A percentile compares a stretch with the other conserved stretches of the same genome.
phyloP scores from a whole-genome alignment of 2,888 invertebrate genomes.

The Morinoia aosen region DNA sequence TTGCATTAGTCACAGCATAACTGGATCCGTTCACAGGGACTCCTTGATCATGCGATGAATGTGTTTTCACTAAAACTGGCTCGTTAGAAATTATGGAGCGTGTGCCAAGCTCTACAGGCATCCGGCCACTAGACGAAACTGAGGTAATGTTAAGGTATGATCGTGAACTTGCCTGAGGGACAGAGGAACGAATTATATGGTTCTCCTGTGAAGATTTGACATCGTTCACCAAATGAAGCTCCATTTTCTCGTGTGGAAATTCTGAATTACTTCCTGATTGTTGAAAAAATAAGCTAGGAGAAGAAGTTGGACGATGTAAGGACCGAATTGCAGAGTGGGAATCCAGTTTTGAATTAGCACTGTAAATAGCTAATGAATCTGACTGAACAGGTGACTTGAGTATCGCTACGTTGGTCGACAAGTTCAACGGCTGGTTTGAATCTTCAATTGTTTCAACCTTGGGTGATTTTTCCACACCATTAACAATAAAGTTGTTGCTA shows the following conservation, averaged over 20 bases:
- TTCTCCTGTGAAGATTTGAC: neutral
- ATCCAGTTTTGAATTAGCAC: neutral
- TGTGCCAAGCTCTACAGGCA: neutral
- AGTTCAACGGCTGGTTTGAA: slow-evolving; percentile 65
- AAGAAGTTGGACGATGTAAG: neutral
- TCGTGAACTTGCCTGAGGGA: neutral
- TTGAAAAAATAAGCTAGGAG: neutral
- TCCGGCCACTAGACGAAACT: neutral
- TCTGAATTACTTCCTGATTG: neutral
- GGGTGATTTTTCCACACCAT: neutral
- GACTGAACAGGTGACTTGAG: neutral
- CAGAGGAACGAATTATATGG: neutral
- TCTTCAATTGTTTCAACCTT: slow-evolving; percentile 48
- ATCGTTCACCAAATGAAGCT: slow-evolving; percentile 7
- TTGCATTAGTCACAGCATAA: neutral
- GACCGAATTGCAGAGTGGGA: neutral
- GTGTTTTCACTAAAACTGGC: neutral
- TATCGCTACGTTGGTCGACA: slow-evolving; percentile 59
- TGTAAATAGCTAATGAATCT: neutral
- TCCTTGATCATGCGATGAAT: neutral
- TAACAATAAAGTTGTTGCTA: neutral
- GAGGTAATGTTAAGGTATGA: neutral
- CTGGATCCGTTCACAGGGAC: neutral
- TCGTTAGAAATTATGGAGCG: neutral
- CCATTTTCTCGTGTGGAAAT: neutral